These are phyloP conservation scores for Hexactinellida sp. DNA, from an alignment of 37 sponge, comb jelly and placozoan genomes.

Conservation along the genomic window DNA sequence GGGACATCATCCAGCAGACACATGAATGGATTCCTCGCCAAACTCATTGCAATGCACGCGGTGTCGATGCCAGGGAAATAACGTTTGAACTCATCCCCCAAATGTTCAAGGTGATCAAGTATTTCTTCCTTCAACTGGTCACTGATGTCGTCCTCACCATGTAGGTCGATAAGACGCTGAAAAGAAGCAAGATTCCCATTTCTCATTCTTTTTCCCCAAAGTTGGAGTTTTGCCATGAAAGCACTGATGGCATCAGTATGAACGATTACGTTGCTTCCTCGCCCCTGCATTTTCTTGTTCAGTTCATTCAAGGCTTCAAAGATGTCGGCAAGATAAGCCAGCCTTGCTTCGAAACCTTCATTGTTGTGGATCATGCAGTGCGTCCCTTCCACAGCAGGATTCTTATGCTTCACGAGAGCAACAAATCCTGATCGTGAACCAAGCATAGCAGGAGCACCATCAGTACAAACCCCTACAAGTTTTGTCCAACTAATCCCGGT, in stretches of 20 bases:
- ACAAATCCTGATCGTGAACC: background rate
- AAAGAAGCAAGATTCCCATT: background rate
- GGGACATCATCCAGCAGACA: background rate
- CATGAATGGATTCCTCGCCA: background rate
- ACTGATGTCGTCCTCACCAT: background rate
- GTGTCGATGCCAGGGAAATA: background rate
- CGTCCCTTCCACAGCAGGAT: background rate
- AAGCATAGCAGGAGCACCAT: background rate
- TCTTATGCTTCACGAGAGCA: background rate
- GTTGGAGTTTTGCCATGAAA: background rate
- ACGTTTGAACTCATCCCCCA: background rate
- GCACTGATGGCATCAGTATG: background rate
- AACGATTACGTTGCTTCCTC: background rate
- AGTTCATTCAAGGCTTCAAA: background rate
- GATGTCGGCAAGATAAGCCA: background rate
- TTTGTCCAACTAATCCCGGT: background rate
- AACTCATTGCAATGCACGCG: background rate
- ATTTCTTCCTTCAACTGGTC: background rate
- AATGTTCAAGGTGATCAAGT: background rate
- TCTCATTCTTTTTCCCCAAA: background rate
- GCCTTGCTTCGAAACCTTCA: background rate
- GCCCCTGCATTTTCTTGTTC: background rate
- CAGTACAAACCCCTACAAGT: background rate
- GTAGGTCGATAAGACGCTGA: background rate
- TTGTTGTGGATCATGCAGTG: background rate